Evolutionary conservation across 2,113 vertebrate species (phyloP).

Genomic region (Agelaius tricolor): DNA sequence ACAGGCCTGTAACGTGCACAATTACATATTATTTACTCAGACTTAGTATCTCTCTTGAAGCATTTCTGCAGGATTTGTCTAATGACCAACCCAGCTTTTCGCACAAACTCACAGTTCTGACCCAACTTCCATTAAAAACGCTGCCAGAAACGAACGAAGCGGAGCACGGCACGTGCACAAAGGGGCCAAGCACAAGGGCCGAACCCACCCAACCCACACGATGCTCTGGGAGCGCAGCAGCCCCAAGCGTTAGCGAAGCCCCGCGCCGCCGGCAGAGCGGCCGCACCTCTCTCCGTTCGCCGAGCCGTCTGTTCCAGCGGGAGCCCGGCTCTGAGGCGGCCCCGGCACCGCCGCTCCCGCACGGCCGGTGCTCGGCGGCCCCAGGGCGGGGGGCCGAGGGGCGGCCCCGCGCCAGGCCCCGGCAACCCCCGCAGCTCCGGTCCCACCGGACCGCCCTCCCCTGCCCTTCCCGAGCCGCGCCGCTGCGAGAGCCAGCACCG

Average conservation of each 20-base stretch:
- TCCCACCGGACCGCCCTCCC: not conserved
- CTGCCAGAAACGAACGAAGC: too few relatives aligned
- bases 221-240: not conserved
- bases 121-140: not conserved
- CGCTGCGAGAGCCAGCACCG: not conserved
- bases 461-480: not conserved
- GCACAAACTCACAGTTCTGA: not conserved
- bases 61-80: not conserved
- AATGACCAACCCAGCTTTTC: rapidly evolving
- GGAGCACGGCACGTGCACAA: not conserved
- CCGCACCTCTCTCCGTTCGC: rapidly evolving
- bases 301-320: rapidly evolving
- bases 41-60: rapidly evolving
- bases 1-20: not conserved
- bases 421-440: not conserved
- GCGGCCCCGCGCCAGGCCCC: not conserved
- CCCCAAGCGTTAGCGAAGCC: not conserved
- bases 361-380: not conserved
- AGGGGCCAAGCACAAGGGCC: not conserved
- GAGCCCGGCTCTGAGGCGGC: not conserved
- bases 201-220: not conserved
- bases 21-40: not conserved
- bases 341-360: not conserved
- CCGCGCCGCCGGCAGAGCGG: rapidly evolving
- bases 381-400: not conserved